Evolutionary conservation across 2,888 invertebrate species (phyloP), one percentile per base, ranked within the genome.

Genomic region (Thera britannica): DNA sequence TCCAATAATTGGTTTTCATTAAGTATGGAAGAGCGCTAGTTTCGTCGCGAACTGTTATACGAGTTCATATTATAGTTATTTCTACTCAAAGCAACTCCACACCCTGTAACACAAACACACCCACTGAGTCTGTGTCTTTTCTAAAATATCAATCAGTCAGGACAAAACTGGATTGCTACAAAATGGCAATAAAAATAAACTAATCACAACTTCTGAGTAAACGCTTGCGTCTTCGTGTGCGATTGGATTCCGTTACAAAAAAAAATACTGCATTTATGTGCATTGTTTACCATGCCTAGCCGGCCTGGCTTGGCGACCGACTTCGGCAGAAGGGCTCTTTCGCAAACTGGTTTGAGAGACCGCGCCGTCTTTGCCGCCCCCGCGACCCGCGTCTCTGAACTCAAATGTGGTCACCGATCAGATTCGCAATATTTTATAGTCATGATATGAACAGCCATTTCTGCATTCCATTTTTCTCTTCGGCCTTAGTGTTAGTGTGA

Each of bases 261-360:
- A 67, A n/a, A 44, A 44, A 23, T 55, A 59, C 65, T 69, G 69
- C 49, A 62, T 56, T 54, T 36, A 2, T 44, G 41, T 63, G 44
- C 63, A 59, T 82, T 81, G 78, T 78, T 35, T 54, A 61, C 23
- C 44, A 57, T 11, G 78, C 79, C 77, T 78, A 73, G 74, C 77
- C 75, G 64, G 64, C 59, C 74, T 38, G 76, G 71, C 75, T 78
- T 76, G 80, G 78, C 84, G 82, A 83, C 84, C 83, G 82, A 83
- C 81, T 84, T 84, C 78, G 80, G 77, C 81, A 82, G 79, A 86
- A 86, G 86, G 84, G 84, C 84, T 85, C 87, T 88, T 87, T 87
- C 80, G 84, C 87, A 88, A 90, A 92, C 92, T 82, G 87, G 90
- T 90, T 88, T 86, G 75, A 72, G 79, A 81, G 82, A 81, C 79